phyloP scores from a whole-genome alignment of 2,888 invertebrate species.

The Anthophora plumipes region DNA sequence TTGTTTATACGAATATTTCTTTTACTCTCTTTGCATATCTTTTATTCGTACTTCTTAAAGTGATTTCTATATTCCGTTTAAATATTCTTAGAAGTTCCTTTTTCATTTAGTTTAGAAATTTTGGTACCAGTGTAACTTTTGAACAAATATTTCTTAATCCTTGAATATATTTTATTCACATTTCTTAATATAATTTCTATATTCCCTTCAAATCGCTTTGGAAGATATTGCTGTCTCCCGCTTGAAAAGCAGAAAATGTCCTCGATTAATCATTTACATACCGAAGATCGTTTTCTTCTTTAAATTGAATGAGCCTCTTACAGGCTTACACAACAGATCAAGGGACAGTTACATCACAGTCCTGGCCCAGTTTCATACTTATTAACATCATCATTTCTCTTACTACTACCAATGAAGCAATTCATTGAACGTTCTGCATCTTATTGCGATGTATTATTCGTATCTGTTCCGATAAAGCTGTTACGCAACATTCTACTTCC shows the following conservation, averaged over 20 bases:
- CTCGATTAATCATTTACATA: neutral
- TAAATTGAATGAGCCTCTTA: neutral
- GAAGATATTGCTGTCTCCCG: too few species aligned
- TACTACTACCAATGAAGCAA: neutral
- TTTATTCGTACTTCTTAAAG: too few species aligned
- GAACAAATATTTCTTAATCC: too few species aligned
- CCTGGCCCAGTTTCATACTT: slow-evolving; percentile 15
- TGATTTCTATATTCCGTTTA: too few species aligned
- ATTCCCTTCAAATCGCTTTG: too few species aligned
- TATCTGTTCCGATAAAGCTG: slow-evolving; percentile 14
- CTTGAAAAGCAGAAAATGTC: neutral
- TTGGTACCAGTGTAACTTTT: too few species aligned
- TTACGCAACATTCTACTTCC: neutral
- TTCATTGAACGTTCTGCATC: neutral
- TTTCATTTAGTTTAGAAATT: too few species aligned
- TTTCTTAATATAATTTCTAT: too few species aligned
- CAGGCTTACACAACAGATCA: neutral
- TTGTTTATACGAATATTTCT: too few species aligned
- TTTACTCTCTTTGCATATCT: too few species aligned
- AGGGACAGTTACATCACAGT: slow-evolving; percentile 13
- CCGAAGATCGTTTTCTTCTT: neutral
- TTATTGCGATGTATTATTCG: slow-evolving; percentile 9
- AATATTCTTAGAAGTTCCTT: too few species aligned
- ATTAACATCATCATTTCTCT: slow-evolving; percentile 34
- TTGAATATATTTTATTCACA: too few species aligned